These are phyloP conservation scores for Ophion ventricosus DNA, from an alignment of 2,888 invertebrate species.

Conservation along the genomic window DNA sequence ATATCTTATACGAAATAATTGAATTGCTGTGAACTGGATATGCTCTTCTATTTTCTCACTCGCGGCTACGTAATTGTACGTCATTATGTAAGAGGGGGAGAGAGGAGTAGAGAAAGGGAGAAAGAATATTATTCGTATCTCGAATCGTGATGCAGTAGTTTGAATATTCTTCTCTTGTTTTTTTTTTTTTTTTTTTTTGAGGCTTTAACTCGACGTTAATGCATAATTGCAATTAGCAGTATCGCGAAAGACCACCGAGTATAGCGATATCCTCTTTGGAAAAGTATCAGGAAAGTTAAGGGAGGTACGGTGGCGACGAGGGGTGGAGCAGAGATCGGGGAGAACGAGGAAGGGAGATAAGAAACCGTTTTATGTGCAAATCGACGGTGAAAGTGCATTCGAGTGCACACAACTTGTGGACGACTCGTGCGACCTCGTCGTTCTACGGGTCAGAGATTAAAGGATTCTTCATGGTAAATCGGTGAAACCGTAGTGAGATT, in stretches of 20 bases:
- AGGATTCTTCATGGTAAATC: slow-evolving; percentile 54
- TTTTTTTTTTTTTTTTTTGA: background rate
- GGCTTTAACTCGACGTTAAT: slow-evolving; percentile 4
- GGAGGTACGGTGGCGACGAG: background rate
- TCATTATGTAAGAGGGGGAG: background rate
- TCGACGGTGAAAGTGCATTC: slow-evolving; percentile 62
- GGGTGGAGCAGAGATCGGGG: background rate
- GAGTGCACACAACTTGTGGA: slow-evolving; percentile 19
- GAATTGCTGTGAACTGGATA: slow-evolving; percentile 18
- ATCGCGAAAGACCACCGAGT: slow-evolving; percentile 5
- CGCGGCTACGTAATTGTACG: slow-evolving; percentile 11
- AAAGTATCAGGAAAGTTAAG: background rate
- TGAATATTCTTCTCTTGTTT: slow-evolving; percentile 8
- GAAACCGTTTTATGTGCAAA: slow-evolving; percentile 40
- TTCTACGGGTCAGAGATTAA: slow-evolving; percentile 59
- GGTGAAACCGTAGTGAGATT: slow-evolving; percentile 57
- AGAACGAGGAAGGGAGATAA: slow-evolving; percentile 5
- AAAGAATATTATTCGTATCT: slow-evolving; percentile 10
- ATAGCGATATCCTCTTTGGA: slow-evolving; percentile 43
- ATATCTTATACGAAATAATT: background rate
- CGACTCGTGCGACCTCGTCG: slow-evolving; percentile 46
- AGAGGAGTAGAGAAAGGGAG: background rate
- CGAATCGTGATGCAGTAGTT: slow-evolving; percentile 4
- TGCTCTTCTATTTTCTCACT: slow-evolving; percentile 8
- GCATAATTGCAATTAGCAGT: slow-evolving; percentile 39